phyloP scores from a whole-genome alignment of 2,888 invertebrate species.

The Limnephilus lunatus region DNA sequence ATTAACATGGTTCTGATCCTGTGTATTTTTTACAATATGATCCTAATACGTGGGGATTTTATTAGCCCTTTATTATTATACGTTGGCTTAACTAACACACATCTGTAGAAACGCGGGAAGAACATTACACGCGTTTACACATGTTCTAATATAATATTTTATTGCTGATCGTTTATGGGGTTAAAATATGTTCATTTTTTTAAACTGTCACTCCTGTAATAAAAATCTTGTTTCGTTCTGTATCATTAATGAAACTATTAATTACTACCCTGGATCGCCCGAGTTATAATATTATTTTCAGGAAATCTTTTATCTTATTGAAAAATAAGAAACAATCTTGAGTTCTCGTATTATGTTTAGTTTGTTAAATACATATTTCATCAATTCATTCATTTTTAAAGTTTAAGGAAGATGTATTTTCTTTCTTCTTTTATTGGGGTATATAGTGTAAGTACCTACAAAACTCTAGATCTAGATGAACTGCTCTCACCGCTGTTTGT shows the following conservation, averaged over 20 bases:
- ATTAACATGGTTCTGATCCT: slow-evolving; percentile 53
- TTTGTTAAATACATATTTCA: too few species aligned
- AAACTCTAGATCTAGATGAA: too few species aligned
- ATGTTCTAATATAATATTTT: slow-evolving; percentile 25
- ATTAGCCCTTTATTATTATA: slow-evolving; percentile 44
- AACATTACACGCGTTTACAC: slow-evolving; percentile 18
- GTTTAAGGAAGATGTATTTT: too few species aligned
- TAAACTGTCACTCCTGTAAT: slow-evolving; percentile 30
- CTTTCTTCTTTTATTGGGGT: too few species aligned
- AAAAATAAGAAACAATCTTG: too few species aligned
- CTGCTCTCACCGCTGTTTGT: too few species aligned
- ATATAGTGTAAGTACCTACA: too few species aligned
- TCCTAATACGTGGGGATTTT: slow-evolving; percentile 53
- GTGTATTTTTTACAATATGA: slow-evolving; percentile 49
- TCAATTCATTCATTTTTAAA: too few species aligned
- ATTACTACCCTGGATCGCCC: too few species aligned
- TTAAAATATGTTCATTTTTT: not conserved
- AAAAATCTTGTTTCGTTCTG: not conserved
- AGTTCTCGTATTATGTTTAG: too few species aligned
- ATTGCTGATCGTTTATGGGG: slow-evolving; percentile 18
- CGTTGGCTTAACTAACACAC: slow-evolving; percentile 38
- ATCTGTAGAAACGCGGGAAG: slow-evolving; percentile 40
- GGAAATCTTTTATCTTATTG: too few species aligned
- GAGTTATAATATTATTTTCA: too few species aligned
- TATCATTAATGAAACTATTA: not conserved